phyloP scores from a whole-genome alignment of 2,797 vertebrate genomes.

The Acanthis flammea region DNA sequence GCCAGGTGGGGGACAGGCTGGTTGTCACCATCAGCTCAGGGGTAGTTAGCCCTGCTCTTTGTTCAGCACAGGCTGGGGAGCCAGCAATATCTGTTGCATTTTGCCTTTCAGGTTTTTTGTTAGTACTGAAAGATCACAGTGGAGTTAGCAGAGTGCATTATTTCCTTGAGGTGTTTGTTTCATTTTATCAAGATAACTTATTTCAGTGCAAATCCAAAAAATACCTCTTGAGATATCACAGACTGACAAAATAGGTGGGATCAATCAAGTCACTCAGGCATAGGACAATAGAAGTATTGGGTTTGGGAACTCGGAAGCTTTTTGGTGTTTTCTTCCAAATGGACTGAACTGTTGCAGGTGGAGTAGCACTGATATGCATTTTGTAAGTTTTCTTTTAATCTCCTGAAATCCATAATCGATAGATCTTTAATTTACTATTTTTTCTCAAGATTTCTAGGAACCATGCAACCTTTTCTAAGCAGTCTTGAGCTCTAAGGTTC shows the following conservation, averaged over 20 bases:
- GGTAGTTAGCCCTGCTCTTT: too few species aligned
- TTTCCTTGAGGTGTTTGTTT: neutral
- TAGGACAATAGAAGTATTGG: neutral
- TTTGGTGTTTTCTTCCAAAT: neutral
- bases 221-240: neutral
- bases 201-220: neutral
- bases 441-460: neutral
- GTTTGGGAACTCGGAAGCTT: neutral
- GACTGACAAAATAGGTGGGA: neutral
- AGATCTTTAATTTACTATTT: neutral
- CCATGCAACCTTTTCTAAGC: neutral
- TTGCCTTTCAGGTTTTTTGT: neutral
- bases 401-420: neutral
- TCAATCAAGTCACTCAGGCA: neutral
- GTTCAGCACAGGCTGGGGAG: neutral
- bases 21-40: neutral
- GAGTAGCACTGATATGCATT: neutral
- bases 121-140: neutral
- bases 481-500: neutral
- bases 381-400: neutral
- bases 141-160: accelerated
- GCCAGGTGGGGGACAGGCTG: neutral
- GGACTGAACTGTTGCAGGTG: neutral
- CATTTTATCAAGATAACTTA: neutral
- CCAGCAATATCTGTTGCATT: neutral